phyloP scores from a whole-genome alignment of 2,797 vertebrate species.

The Pelochelys cantorii region DNA sequence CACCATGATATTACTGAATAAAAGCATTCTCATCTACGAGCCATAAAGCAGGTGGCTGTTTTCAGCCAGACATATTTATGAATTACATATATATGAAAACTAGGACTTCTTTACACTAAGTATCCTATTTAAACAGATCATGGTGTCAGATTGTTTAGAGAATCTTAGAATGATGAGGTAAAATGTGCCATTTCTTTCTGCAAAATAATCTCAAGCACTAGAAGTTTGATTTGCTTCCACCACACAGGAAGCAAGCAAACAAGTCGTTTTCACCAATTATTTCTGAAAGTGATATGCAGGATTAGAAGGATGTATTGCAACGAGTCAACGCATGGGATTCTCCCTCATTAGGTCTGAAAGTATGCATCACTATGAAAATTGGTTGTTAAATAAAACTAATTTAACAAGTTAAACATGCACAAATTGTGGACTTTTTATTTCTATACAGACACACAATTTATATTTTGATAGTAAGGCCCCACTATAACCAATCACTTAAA shows the following conservation, averaged over 20 bases:
- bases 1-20: constrained; percentile 18
- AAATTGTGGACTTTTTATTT: neutral
- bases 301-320: neutral
- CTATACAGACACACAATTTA: neutral
- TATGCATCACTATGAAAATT: neutral
- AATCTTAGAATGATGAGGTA: constrained; percentile 15
- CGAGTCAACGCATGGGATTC: neutral
- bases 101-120: neutral
- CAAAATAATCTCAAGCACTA: neutral
- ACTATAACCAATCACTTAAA: neutral
- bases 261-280: constrained; percentile 6
- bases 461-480: neutral
- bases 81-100: neutral
- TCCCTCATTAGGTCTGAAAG: constrained; percentile 1
- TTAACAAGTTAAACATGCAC: neutral
- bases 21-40: neutral
- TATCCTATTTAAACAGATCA: constrained; percentile 17
- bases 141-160: neutral
- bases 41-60: neutral
- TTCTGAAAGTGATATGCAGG: neutral
- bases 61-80: neutral
- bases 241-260: neutral
- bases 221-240: neutral
- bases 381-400: neutral
- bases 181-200: neutral